Evolutionary conservation across 2,113 vertebrate genomes (phyloP).

Genomic region (Corythornis vintsioides): DNA sequence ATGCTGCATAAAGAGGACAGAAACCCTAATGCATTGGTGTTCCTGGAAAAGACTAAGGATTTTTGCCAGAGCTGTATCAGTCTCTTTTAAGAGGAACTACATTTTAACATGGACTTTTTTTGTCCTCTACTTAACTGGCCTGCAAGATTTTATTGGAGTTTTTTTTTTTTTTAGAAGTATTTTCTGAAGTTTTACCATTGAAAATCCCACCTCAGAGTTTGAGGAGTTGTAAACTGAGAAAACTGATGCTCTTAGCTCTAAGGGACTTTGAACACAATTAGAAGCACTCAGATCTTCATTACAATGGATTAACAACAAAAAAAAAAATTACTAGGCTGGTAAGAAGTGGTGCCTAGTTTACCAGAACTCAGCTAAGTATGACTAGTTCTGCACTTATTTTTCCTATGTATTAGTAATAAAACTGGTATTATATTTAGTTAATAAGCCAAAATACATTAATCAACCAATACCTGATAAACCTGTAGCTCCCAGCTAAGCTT

Average conservation of each 20-base stretch:
- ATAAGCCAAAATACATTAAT: background rate
- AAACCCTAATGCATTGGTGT: background rate
- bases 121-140: background rate
- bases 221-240: background rate
- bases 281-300: background rate
- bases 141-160: background rate
- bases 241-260: background rate
- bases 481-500: constrained; percentile 33
- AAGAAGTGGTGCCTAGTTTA: background rate
- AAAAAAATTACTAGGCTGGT: background rate
- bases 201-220: background rate
- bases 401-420: background rate
- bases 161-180: background rate
- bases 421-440: background rate
- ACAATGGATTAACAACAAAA: background rate
- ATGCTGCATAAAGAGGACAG: background rate
- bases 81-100: background rate
- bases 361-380: background rate
- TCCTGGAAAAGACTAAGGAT: background rate
- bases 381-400: background rate
- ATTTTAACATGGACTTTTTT: background rate
- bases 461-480: background rate
- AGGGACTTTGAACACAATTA: background rate
- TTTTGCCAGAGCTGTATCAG: background rate
- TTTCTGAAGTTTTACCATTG: constrained; percentile 1